Percentiles rank a stretch among this genome's conserved stretches.
Conservation (phyloP, 2,113 vertebrate species). For the mouse (Mus musculus) region DNA sequence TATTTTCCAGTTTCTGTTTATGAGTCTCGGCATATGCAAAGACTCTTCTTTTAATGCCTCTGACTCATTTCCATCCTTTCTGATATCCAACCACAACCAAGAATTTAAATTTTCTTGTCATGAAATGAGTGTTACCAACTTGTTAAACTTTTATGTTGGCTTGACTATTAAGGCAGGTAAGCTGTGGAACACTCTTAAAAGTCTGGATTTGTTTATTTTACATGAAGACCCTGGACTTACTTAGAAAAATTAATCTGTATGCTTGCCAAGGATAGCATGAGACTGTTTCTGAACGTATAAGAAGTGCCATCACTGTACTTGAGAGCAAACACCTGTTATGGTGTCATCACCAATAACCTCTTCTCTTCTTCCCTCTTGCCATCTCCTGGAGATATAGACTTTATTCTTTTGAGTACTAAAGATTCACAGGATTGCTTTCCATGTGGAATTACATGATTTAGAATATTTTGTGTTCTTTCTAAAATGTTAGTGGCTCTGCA, state of each 20-base stretch:
- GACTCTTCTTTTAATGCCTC: conserved; percentile 21
- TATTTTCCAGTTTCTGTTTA: conserved; percentile 60
- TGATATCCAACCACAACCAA: conserved; percentile 48
- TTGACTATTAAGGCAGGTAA: conserved; percentile 14
- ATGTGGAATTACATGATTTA: conserved; percentile 16
- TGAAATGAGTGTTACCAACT: conserved; percentile 34
- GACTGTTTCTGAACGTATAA: conserved; percentile 42
- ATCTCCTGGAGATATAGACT: background rate
- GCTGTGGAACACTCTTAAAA: conserved; percentile 7
- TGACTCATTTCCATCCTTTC: conserved; percentile 60
- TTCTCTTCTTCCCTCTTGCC: conserved; percentile 38
- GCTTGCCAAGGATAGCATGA: conserved; percentile 3
- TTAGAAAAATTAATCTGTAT: conserved; percentile 46
- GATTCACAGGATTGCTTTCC: conserved; percentile 44
- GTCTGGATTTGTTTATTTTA: background rate
- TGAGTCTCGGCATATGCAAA: conserved; percentile 35
- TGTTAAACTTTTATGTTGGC: conserved; percentile 59
- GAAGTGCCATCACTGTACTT: background rate
- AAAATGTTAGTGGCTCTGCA: background rate
- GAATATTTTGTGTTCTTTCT: background rate
- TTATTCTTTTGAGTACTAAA: conserved; percentile 61
- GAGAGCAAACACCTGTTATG: conserved; percentile 75
- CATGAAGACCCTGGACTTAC: conserved; percentile 58
- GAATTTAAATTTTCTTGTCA: conserved; percentile 31
- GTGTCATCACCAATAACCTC: conserved; percentile 64